Evolutionary conservation across 1,140 invertebrate species (phyloP).

Genomic region (Psilanteris sp.): DNA sequence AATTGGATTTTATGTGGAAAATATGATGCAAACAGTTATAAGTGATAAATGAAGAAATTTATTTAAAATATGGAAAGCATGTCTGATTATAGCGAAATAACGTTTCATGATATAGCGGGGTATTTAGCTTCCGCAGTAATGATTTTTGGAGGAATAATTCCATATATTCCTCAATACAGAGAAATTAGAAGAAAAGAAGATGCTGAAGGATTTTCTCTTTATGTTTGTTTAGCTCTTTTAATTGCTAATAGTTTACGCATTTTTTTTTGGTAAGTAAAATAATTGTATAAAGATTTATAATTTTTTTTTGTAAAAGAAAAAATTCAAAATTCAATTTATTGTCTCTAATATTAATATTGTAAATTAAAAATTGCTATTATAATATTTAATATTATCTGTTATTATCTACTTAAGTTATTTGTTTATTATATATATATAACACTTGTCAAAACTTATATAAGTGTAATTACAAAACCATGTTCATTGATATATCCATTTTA

Average conservation of each 20-base stretch:
- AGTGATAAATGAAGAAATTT: conserved; percentile 38
- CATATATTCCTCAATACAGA: conserved; percentile 94
- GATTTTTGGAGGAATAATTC: conserved; percentile 94
- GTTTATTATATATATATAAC: too few species aligned
- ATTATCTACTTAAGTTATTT: too few species aligned
- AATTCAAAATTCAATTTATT: too few species aligned
- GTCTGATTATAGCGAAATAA: conserved; percentile 68
- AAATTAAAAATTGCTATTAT: too few species aligned
- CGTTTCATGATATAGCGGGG: conserved; percentile 83
- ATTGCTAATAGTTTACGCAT: conserved; percentile 98
- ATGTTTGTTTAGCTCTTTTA: conserved; percentile 96
- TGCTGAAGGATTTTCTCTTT: conserved; percentile 96
- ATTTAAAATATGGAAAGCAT: conserved; percentile 15
- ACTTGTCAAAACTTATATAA: too few species aligned
- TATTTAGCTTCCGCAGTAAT: conserved; percentile 89
- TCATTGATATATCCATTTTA: too few species aligned
- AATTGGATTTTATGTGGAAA: neutral
- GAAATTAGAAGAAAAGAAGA: conserved; percentile 95
- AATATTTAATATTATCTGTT: too few species aligned
- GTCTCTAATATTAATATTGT: too few species aligned
- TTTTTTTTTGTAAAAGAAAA: neutral
- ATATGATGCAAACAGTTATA: neutral
- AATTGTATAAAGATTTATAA: neutral
- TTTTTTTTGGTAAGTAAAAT: conserved; percentile 92
- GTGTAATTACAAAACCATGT: too few species aligned